Base-by-base conservation (phyloP, 2,888 invertebrate genomes). In the Stegana nigrithorax region DNA sequence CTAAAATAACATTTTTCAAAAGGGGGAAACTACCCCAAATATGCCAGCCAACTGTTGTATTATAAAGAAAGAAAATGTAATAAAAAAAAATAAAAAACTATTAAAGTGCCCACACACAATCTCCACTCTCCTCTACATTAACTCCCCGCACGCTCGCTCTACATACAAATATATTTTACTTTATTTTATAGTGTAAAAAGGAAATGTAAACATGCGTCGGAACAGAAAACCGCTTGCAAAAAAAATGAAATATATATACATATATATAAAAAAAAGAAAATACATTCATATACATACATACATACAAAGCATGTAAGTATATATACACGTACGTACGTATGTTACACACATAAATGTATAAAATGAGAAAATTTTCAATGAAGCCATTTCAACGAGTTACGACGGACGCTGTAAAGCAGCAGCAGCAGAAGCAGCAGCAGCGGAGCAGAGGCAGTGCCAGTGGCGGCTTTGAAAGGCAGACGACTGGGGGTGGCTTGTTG, bases 1-100 rank as follows among this genome's bases (percentile, higher is more conserved):
- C 77, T 71, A 73, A 77, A 78, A 75, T 73, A 79, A 79, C 79
- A 79, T 75, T 77, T 66, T 70, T 77, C 78, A 76, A 79, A 79
- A 77, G 71, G 4, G 4, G 14, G 14, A 36, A 4, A 4, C 36
- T 6, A 36, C 39, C 17, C 39, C 14, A 39, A 5, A n/a, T 39
- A 6, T 39, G 1, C n/a, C n/a, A n/a, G n/a, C n/a, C n/a, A n/a
- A n/a, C n/a, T n/a, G n/a, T n/a, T n/a, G n/a, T n/a, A n/a, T n/a
- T 7, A 29, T 29, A 29, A 29, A 6, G 6, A 36, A 36, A 36
- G 36, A 4, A 36, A 14, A 10, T 6, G 36, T 4, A 36, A 14
- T 6, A 36, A 36, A 8, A 36, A 36, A 36, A 39, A 39, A 39
- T 39, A 8, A 6, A 17, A 39, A 39, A 39, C 39, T 17, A 4